Percentiles rank a stretch among this genome's conserved stretches.
Evolutionary conservation across 2,888 invertebrate genomes (phyloP).

Genomic region (Hypena proboscidalis): DNA sequence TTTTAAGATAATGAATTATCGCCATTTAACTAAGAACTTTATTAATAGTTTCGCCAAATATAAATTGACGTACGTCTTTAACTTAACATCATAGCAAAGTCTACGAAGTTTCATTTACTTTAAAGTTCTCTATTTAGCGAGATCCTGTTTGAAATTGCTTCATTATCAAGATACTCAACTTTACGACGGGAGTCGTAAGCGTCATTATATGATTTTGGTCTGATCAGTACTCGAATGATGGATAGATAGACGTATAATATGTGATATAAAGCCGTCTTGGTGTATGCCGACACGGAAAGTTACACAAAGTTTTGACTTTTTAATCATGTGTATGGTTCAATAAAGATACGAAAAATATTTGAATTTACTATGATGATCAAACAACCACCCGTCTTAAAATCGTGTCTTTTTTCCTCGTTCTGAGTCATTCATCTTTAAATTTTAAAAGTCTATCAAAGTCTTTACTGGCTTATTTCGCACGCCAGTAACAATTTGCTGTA

Average conservation of each 20-base stretch:
- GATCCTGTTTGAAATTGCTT: constrained; percentile 20
- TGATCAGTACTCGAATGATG: too few species aligned
- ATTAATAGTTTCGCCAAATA: constrained; percentile 13
- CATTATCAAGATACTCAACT: constrained; percentile 13
- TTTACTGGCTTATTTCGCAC: too few species aligned
- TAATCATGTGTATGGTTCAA: not conserved
- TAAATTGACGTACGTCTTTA: constrained; percentile 13
- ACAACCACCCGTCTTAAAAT: too few species aligned
- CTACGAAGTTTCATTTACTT: constrained; percentile 24
- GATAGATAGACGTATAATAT: too few species aligned
- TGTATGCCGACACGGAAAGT: too few species aligned
- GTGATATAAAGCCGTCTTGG: too few species aligned
- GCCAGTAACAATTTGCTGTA: too few species aligned
- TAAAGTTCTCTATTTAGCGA: constrained; percentile 27
- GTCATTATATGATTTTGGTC: constrained; percentile 7
- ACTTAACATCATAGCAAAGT: constrained; percentile 11
- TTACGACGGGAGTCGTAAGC: constrained; percentile 11
- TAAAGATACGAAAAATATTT: not conserved
- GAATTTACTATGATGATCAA: not conserved
- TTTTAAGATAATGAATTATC: not conserved
- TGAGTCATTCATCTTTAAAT: too few species aligned
- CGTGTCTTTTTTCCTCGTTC: too few species aligned
- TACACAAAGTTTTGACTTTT: too few species aligned
- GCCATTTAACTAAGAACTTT: not conserved
- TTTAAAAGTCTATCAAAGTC: too few species aligned